These are phyloP conservation scores for Cephus spinipes DNA, from an alignment of 2,888 invertebrate genomes.

Conservation along the genomic window DNA sequence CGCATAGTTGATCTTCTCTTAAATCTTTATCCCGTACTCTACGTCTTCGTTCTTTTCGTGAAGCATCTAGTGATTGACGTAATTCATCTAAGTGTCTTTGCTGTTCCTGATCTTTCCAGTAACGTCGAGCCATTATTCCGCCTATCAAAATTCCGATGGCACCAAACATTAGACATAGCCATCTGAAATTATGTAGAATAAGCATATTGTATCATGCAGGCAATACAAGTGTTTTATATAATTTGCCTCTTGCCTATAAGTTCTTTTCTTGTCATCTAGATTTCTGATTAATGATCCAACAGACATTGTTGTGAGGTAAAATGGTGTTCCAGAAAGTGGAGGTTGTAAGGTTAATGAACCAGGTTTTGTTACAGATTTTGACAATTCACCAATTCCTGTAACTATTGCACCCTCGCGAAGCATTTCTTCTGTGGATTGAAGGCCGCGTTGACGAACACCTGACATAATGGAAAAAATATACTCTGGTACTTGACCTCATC, in stretches of 20 bases:
- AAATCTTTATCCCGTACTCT: constrained; percentile 75
- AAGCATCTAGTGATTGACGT: constrained; percentile 70
- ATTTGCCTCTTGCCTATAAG: constrained; percentile 72
- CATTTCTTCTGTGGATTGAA: constrained; percentile 90
- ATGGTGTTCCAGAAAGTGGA: constrained; percentile 77
- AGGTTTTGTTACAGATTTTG: constrained; percentile 70
- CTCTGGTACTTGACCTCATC: neutral
- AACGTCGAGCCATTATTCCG: constrained; percentile 67
- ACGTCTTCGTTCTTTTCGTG: constrained; percentile 76
- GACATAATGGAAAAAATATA: constrained; percentile 15
- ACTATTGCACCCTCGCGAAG: constrained; percentile 84
- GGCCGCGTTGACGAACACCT: constrained; percentile 84
- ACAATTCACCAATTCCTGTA: constrained; percentile 83
- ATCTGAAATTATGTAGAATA: constrained; percentile 53
- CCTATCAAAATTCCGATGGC: constrained; percentile 69
- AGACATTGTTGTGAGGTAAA: constrained; percentile 84
- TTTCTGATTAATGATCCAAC: constrained; percentile 80
- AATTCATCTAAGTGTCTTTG: constrained; percentile 70
- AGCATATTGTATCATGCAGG: constrained; percentile 1
- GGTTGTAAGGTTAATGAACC: constrained; percentile 79
- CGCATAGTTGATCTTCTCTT: constrained; percentile 77
- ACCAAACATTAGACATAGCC: constrained; percentile 71
- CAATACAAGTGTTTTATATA: neutral
- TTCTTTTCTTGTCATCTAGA: constrained; percentile 77
- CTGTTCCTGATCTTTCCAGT: constrained; percentile 71